Percentiles rank a stretch among this genome's conserved stretches.
Evolutionary conservation across 2,113 vertebrate species (phyloP).

Genomic region (Scortum barcoo): DNA sequence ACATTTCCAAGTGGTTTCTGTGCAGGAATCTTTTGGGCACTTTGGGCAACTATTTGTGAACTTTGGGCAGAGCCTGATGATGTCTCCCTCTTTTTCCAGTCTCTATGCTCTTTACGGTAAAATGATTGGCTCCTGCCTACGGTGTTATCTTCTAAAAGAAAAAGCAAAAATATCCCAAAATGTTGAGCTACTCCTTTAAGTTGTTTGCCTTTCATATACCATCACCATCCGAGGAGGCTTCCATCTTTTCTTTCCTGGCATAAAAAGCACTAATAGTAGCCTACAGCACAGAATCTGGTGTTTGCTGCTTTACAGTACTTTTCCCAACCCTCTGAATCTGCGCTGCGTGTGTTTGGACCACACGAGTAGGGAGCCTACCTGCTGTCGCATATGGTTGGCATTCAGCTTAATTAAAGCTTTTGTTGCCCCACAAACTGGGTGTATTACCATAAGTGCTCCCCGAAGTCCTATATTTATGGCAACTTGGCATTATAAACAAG

Average conservation of each 20-base stretch:
- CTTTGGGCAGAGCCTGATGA: not conserved
- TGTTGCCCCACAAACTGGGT: slow-evolving; percentile 74
- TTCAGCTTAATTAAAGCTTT: slow-evolving; percentile 80
- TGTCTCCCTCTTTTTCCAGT: not conserved
- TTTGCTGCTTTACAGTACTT: slow-evolving; percentile 30
- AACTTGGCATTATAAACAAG: slow-evolving; percentile 82
- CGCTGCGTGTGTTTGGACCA: slow-evolving; percentile 55
- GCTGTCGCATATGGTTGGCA: slow-evolving; percentile 80
- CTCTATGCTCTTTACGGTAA: not conserved
- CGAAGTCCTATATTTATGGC: slow-evolving; percentile 75
- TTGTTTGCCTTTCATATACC: not conserved
- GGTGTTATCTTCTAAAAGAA: not conserved
- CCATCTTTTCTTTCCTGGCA: slow-evolving; percentile 2
- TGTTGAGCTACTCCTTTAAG: slow-evolving; percentile 1
- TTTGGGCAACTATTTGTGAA: not conserved
- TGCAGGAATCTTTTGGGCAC: not conserved
- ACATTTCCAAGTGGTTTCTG: not conserved
- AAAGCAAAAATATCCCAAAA: not conserved
- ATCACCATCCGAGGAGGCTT: not conserved
- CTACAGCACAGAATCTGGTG: slow-evolving; percentile 21
- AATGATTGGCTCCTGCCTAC: not conserved
- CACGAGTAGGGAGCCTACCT: slow-evolving; percentile 74
- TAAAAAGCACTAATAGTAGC: slow-evolving; percentile 12
- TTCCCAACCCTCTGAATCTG: slow-evolving; percentile 48
- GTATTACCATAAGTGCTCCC: slow-evolving; percentile 76